Base-by-base conservation (phyloP, 2,888 invertebrate species). In the Macrophya alboannulata region DNA sequence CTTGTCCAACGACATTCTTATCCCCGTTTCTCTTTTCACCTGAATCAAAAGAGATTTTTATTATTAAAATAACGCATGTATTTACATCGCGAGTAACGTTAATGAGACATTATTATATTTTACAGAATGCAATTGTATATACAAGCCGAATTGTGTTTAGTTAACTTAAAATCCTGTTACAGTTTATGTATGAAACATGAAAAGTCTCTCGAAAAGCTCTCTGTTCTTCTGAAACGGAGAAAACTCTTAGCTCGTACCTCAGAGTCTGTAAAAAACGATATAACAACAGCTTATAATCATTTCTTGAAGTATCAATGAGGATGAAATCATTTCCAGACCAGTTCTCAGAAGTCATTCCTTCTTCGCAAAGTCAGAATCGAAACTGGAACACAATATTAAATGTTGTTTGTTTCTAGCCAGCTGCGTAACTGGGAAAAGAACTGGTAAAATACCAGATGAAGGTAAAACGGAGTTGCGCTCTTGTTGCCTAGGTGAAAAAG, bases 11-110 rank as follows among this genome's bases (percentile, higher is more conserved):
- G 86, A 90, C 83, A 85, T 90, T 90, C 77, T 91, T 92, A 51
- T 92, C 93, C 90, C 90, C 86, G 87, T 87, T 89, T 85, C 92
- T 92, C 88, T 92, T 92, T 85, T 93, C 93, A 93, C 92, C 93
- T 93, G 90, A 85, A 89, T 86, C 87, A 89, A 88, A 84, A 87
- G 88, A 88, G 87, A 74, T 76, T 37, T 71, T 40, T 59, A 55
- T 51, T 15, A 8, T 55, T 37, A 59, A 55, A n/a, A 55, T 0
- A 55, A 40, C 10, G 37, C 15, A 59, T 10, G 10, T 55, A 59
- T 48, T 8, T 25, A 76, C 48, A n/a, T 45, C 15, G 5, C 17
- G 15, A 17, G 15, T 76, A 1, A 76, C 8, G 45, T 48, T 25
- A 15, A 79, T n/a, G 0, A 37, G 40, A 55, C 17, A 81, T 6